phyloP scores from a whole-genome alignment of 1,140 invertebrate species.

The Cherax destructor region DNA sequence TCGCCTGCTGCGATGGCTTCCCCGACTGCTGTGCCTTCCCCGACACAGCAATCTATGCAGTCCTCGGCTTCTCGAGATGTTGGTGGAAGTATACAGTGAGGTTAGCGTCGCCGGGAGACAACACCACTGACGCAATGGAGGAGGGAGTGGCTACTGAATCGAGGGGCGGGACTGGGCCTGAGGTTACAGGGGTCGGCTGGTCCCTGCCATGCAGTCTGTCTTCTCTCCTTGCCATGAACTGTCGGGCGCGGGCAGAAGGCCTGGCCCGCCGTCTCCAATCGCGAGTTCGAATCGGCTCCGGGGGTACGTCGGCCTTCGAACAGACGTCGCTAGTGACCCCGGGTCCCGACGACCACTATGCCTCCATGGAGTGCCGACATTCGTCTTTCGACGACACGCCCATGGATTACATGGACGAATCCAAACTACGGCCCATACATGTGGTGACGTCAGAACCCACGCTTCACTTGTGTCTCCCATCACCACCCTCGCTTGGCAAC shows the following conservation, averaged over 20 bases:
- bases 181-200: constrained; percentile 61
- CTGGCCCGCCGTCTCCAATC: constrained; percentile 86
- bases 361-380: constrained; percentile 54
- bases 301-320: constrained; percentile 35
- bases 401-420: constrained; percentile 26
- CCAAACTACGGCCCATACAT: constrained; percentile 63
- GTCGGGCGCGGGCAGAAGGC: constrained; percentile 85
- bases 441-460: constrained; percentile 71
- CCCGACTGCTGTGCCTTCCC: background rate
- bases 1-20: constrained; percentile 22
- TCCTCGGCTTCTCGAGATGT: constrained; percentile 59
- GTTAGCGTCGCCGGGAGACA: constrained; percentile 26
- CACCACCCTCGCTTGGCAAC: constrained; percentile 39
- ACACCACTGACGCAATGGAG: constrained; percentile 42
- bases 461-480: constrained; percentile 56
- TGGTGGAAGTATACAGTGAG: constrained; percentile 53
- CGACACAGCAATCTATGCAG: constrained; percentile 33
- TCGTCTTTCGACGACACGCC: constrained; percentile 58
- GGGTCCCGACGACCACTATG: constrained; percentile 51
- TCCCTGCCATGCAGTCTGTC: constrained; percentile 76
- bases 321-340: constrained; percentile 51
- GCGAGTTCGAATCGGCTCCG: constrained; percentile 74
- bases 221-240: constrained; percentile 82
- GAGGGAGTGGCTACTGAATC: constrained; percentile 53
- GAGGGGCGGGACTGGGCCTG: constrained; percentile 49